Base-by-base conservation (phyloP, 2,888 invertebrate species). In the Torymus auratus region DNA sequence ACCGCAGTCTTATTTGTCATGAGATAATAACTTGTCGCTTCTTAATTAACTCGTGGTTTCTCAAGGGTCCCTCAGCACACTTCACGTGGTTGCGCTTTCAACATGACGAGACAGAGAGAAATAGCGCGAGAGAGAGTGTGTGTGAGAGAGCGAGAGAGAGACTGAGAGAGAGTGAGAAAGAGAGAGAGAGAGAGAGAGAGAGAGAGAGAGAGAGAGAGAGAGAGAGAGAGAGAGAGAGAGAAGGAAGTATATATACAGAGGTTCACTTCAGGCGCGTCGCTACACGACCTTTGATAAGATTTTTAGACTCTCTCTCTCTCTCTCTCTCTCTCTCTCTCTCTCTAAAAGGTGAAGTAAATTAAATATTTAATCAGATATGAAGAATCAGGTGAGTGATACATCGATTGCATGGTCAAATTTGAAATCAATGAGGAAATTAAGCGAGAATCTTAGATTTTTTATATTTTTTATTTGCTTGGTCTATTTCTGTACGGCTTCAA, bases 21-120 rank as follows among this genome's bases (percentile, higher is more conserved):
- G 80, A 81, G 84, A 82, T 74, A 76, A 85, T 84, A 85, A 86
- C 84, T 86, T 85, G 80, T 82, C 83, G 83, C 82, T 82, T 87
- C 87, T 88, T 89, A 89, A 89, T 89, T 89, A 89, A 89, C 88
- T 85, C 84, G 79, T 78, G 72, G 81, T 82, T 83, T 83, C 85
- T 77, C 76, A 64, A 73, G 73, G 52, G 55, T 52, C 50, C 20
- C 60, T 20, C 53, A 73, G 73, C 65, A 13, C 50, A 62, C 70
- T 50, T 58, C 7, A 50, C 72, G 23, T 58, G 58, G 58, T 58
- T 67, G 65, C 64, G 62, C 70, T 68, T 62, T 56, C 56, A 62
- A 55, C 71, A 71, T 64, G 55, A 78, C 55, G 20, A 61, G 41
- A 62, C 2, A 58, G 23, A 15, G 17, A 67, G 15, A 23, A 2